Evolutionary conservation across 2,797 vertebrate genomes (phyloP), one percentile per base, ranked within the genome.

Genomic region (Zenarchopterus dispar): DNA sequence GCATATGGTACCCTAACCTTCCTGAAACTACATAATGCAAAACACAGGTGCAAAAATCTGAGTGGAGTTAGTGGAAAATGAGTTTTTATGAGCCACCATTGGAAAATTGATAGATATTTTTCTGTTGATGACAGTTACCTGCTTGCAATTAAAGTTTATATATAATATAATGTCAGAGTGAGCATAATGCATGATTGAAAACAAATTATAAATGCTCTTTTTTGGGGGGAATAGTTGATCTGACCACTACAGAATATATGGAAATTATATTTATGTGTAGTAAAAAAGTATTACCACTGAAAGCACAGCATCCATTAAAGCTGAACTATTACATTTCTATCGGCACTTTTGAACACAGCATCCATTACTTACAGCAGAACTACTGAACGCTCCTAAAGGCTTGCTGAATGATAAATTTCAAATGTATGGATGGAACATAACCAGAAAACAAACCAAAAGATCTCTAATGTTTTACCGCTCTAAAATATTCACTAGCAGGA

Each of bases 191-290:
- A 89, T 60, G 76, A 85, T 75, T 68, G 67, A 88, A 89, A 90
- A 89, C 85, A 87, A 89, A 93, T 81, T 85, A 78, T 86, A 89
- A 91, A 90, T 80, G 83, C 59, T 62, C 73, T 84, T 84, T 88
- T 91, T 86, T 74, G n/a, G n/a, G n/a, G n/a, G n/a, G n/a, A 67
- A 83, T 77, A 84, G 81, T 84, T 78, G 55, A 48, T n/a, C 65
- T 54, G 61, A 60, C 82, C 86, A 90, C 92, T 91, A 89, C 56
- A 36, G 75, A 85, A 85, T 78, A 92, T 93, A 90, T 90, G 86
- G 84, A 90, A 91, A 90, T 89, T 36, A 88, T 82, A 90, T 88
- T 75, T 80, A 75, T 61, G 65, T 59, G 77, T 87, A 91, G 92
- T 92, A 91, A 91, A 93, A 92, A 70, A 84, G 62, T 70, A 78